Conservation (phyloP, 2,797 vertebrate genomes). For the Diplodus puntazzo region DNA sequence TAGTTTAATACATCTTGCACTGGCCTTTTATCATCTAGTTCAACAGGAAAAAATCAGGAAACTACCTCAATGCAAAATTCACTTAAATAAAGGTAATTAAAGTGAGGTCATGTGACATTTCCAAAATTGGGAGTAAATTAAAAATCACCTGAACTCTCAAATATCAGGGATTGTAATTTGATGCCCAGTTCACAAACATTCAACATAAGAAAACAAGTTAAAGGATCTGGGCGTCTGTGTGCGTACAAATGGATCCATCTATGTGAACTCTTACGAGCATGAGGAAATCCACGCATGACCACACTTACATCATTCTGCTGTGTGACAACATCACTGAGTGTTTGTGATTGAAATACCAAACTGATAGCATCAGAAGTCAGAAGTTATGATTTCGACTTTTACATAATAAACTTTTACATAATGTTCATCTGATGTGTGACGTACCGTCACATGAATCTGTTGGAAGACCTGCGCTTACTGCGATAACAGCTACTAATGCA, state of each 20-base stretch:
- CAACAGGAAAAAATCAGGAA: neutral
- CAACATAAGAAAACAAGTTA: neutral
- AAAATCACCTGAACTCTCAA: neutral
- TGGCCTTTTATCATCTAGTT: neutral
- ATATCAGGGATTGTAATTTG: neutral
- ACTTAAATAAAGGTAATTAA: neutral
- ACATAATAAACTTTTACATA: conserved; percentile 1
- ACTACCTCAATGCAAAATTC: neutral
- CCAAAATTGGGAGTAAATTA: neutral
- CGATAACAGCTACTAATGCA: neutral
- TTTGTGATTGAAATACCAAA: conserved; percentile 18
- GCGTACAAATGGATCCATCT: neutral
- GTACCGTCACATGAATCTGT: neutral
- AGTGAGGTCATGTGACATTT: neutral
- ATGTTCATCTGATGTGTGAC: neutral
- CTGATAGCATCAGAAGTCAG: neutral
- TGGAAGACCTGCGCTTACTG: neutral
- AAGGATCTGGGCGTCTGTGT: neutral
- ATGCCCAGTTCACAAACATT: neutral
- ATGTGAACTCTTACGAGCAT: conserved; percentile 8
- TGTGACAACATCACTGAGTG: conserved; percentile 21
- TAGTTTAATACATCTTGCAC: neutral
- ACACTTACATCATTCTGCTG: neutral
- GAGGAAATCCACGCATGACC: neutral
- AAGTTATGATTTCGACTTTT: no score